phyloP scores from a whole-genome alignment of 2,797 vertebrate genomes.

The Gymnocypris eckloni region DNA sequence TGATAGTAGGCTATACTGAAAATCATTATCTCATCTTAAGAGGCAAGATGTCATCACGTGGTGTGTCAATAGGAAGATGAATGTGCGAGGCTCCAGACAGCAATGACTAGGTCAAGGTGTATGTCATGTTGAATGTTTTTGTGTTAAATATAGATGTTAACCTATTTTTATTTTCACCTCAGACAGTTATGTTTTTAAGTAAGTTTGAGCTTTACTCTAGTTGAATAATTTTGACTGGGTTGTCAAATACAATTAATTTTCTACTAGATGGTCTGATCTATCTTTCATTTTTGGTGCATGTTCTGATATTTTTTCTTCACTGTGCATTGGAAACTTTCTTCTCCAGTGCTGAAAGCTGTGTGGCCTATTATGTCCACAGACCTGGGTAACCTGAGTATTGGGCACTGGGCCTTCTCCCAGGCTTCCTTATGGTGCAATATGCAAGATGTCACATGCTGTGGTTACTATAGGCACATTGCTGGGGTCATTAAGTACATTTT shows the following conservation, averaged over 20 bases:
- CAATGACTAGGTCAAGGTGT: slow-evolving; percentile 8
- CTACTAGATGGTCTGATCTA: not conserved
- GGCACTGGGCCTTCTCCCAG: not conserved
- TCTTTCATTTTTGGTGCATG: too few species aligned
- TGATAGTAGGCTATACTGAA: not conserved
- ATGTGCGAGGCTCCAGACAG: not conserved
- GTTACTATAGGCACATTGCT: not conserved
- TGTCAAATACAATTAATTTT: not conserved
- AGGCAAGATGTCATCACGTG: not conserved
- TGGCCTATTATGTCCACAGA: slow-evolving; percentile 6
- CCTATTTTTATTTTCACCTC: not conserved
- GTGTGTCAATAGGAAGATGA: not conserved
- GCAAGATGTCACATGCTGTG: not conserved
- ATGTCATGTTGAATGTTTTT: not conserved
- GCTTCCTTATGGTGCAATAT: not conserved
- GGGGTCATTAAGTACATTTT: not conserved
- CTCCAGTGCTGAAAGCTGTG: not conserved
- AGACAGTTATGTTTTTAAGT: too few species aligned
- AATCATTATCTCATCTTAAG: not conserved
- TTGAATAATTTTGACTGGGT: too few species aligned
- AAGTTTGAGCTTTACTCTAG: too few species aligned
- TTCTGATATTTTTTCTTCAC: not conserved
- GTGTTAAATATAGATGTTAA: not conserved
- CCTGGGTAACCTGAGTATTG: not conserved
- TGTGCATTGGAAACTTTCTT: not conserved